A percentile compares a stretch with the other conserved stretches of the same genome.
phyloP scores from a whole-genome alignment of 2,888 invertebrate species.

The Cenopis cana region DNA sequence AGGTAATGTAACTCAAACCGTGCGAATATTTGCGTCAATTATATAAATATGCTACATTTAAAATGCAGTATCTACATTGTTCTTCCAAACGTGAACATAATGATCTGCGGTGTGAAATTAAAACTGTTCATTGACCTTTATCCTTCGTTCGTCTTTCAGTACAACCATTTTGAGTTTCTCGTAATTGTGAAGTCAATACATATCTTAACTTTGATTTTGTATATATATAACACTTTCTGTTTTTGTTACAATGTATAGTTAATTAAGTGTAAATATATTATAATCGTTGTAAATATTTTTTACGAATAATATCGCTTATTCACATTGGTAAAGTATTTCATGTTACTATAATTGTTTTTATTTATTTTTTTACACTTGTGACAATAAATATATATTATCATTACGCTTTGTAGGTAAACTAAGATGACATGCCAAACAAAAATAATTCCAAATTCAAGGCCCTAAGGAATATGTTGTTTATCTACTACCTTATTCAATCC shows the following conservation, averaged over 20 bases:
- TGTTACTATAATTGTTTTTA: conserved; percentile 61
- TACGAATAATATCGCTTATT: conserved; percentile 49
- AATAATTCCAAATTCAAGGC: conserved; percentile 47
- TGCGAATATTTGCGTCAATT: conserved; percentile 38
- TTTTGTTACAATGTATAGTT: conserved; percentile 66
- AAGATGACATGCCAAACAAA: conserved; percentile 73
- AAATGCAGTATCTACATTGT: conserved; percentile 8
- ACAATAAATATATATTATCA: conserved; percentile 83
- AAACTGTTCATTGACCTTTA: background rate
- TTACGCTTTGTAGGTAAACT: conserved; percentile 79
- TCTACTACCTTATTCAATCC: background rate
- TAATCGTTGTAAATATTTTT: conserved; percentile 49
- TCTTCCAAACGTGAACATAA: conserved; percentile 7
- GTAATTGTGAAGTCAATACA: conserved; percentile 60
- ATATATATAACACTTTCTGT: conserved; percentile 62
- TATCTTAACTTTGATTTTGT: conserved; percentile 78
- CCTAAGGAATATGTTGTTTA: background rate
- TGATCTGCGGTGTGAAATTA: background rate
- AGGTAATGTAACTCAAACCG: conserved; percentile 1
- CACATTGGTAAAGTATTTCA: conserved; percentile 45
- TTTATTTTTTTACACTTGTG: conserved; percentile 81
- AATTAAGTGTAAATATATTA: conserved; percentile 66
- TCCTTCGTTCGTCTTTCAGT: background rate
- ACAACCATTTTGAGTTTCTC: conserved; percentile 7
- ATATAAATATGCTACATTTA: conserved; percentile 4